Evolutionary conservation across 2,888 invertebrate species (phyloP), one percentile per base, ranked within the genome.

Genomic region (Chrysolina haemoptera): DNA sequence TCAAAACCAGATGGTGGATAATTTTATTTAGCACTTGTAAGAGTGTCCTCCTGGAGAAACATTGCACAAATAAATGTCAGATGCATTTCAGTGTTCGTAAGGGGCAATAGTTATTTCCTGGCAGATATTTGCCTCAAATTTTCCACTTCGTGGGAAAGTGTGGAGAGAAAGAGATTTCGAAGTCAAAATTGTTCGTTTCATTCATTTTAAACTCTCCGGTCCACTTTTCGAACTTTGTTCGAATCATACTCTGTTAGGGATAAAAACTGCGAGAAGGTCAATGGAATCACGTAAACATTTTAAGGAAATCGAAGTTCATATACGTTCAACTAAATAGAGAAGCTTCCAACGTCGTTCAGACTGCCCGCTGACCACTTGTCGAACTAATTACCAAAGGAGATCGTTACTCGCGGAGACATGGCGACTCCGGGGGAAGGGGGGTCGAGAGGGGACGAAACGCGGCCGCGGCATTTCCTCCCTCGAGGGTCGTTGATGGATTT

Each of bases 331-430:
- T 59, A 8, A n/a, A 35, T 27, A 59, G 59, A 59, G 12, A 22
- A 59, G 27, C 35, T 59, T 35, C 59, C n/a, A 59, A 59, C 22
- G 59, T 35, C 59, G n/a, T n/a, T 59, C 69, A 68, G 71, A 69
- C 74, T 68, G 77, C 77, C 79, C 79, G 8, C 78, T 79, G 79
- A 78, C 79, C 79, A 78, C 79, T 80, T 78, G 67, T 67, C 67
- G 74, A 74, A 74, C 76, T 78, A 78, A 78, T 78, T 78, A 78
- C 76, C 71, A 72, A 74, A 78, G 77, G 76, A 76, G 78, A 78
- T 78, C 78, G 78, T 78, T 78, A 76, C 64, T 76, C 76, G 78
- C 76, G 78, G 71, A 70, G 75, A 46, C 70, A 53, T 27, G 69
- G 69, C 46, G 70, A 18, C 46, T 67, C 14, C 40, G 50, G 63